phyloP scores from a whole-genome alignment of 2,888 invertebrate species.

The Steinernema hermaphroditum region DNA sequence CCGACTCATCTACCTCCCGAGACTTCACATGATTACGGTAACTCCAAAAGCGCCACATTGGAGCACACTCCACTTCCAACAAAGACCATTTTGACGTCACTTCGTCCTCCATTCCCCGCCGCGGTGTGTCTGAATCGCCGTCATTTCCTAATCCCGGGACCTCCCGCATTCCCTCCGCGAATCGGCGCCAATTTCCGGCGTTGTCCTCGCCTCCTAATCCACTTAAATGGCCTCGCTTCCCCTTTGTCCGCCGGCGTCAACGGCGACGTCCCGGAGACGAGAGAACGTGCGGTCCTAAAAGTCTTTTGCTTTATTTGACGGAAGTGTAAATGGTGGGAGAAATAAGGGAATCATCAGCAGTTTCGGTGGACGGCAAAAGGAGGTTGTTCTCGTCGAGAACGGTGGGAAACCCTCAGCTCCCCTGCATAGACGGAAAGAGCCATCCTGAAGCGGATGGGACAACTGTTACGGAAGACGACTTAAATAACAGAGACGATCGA shows the following conservation, averaged over 20 bases:
- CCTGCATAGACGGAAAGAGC: not conserved
- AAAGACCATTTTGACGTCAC: no score
- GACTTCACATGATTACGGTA: no score
- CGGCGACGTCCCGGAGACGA: not conserved
- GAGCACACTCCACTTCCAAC: no score
- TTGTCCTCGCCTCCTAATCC: slow-evolving; percentile 16
- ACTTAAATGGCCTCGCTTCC: not conserved
- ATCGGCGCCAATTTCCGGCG: not conserved
- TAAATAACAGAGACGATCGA: not conserved
- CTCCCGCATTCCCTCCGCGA: not conserved
- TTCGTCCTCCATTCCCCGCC: no score
- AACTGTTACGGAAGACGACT: not conserved
- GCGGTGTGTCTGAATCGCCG: not conserved
- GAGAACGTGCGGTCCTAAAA: no score
- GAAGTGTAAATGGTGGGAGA: no score
- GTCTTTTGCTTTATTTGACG: no score
- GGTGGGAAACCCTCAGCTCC: not conserved
- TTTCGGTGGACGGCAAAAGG: slow-evolving; percentile 25
- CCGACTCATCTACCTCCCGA: no score
- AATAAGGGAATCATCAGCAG: slow-evolving; percentile 19
- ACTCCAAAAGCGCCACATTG: no score
- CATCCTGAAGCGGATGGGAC: not conserved
- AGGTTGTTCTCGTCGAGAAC: slow-evolving; percentile 24
- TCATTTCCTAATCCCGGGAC: not conserved
- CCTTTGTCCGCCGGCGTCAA: not conserved